Percentiles rank a stretch among this genome's conserved stretches.
phyloP scores from a whole-genome alignment of 1,140 invertebrate genomes.

The Aphelinus certus region DNA sequence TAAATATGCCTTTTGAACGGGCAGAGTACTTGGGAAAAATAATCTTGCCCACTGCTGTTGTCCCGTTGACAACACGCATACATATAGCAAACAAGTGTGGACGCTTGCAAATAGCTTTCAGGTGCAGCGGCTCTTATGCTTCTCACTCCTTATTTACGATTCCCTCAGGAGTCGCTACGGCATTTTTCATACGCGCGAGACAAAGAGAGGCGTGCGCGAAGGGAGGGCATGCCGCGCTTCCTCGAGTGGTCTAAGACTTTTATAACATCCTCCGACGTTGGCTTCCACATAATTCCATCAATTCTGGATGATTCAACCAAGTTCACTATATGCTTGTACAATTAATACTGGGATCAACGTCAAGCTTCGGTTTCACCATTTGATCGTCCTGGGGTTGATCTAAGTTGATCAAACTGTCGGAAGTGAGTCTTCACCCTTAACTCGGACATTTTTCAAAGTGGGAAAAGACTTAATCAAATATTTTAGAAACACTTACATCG shows the following conservation, averaged over 20 bases:
- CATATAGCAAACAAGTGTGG: not conserved
- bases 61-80: not conserved
- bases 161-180: constrained; percentile 19
- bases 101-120: constrained; percentile 17
- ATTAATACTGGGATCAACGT: too few species aligned
- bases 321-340: too few species aligned
- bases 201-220: not conserved
- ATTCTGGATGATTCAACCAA: too few species aligned
- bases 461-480: too few species aligned
- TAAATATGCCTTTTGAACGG: too few species aligned
- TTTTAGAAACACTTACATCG: too few species aligned
- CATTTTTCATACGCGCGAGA: constrained; percentile 35
- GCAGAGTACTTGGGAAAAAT: not conserved
- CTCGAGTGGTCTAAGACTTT: constrained; percentile 36
- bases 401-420: too few species aligned
- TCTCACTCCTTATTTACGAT: constrained; percentile 35
- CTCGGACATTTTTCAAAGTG: too few species aligned
- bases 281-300: too few species aligned
- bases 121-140: constrained; percentile 15
- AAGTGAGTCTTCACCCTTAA: too few species aligned
- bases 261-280: constrained; percentile 2
- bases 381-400: too few species aligned
- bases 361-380: too few species aligned
- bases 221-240: not conserved
- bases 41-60: not conserved